A percentile compares a stretch with the other conserved stretches of the same genome.
Evolutionary conservation across 2,113 vertebrate species (phyloP).

Genomic region (Campylomormyrus tamandua): DNA sequence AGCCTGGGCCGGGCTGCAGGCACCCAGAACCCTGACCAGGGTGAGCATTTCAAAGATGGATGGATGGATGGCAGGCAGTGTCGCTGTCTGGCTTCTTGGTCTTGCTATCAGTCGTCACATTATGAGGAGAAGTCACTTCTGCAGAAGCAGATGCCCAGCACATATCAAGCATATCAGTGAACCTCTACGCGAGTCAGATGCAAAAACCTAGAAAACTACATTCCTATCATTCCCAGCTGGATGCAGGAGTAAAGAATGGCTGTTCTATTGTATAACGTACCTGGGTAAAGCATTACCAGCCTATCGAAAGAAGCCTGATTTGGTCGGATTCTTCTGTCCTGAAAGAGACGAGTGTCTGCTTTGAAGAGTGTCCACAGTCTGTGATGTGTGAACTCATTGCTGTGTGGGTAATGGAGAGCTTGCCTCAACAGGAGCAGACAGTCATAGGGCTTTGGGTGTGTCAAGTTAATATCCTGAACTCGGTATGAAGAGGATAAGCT

Average conservation of each 20-base stretch:
- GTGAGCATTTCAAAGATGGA: not conserved
- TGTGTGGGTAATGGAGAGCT: not conserved
- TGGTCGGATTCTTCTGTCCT: not conserved
- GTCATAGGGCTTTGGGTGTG: not conserved
- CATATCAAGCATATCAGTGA: not conserved
- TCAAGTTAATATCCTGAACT: not conserved
- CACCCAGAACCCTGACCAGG: not conserved
- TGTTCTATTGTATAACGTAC: not conserved
- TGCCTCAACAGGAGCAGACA: not conserved
- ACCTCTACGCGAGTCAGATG: not conserved
- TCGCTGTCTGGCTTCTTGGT: not conserved
- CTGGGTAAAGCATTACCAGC: not conserved
- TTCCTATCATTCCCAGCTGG: not conserved
- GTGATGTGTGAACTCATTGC: not conserved
- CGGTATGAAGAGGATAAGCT: not conserved
- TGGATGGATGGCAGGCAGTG: not conserved
- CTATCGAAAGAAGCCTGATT: not conserved
- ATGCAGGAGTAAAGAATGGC: not conserved
- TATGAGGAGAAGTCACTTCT: not conserved
- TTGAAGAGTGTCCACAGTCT: not conserved
- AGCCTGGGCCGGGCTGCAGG: not conserved
- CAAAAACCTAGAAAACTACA: not conserved
- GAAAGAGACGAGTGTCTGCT: not conserved
- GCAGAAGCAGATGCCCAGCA: not conserved
- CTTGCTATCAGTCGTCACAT: not conserved